Conservation (phyloP, 1,140 invertebrate species). For the Parasteatoda tepidariorum region DNA sequence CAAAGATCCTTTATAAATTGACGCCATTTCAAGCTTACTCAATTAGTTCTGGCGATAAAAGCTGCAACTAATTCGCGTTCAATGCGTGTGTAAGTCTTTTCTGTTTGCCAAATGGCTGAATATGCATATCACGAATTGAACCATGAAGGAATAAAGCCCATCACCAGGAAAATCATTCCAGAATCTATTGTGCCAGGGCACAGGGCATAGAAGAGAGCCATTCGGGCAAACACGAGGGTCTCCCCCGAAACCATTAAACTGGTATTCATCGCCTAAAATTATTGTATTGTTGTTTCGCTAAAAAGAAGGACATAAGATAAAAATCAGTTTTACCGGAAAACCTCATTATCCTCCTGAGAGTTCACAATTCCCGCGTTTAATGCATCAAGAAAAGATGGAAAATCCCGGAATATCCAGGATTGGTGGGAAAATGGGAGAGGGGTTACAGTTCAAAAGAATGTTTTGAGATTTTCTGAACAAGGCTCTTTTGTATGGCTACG, state of each 20-base stretch:
- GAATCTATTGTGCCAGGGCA: conserved; percentile 4
- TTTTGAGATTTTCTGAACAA: conserved; percentile 15
- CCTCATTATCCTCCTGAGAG: conserved; percentile 20
- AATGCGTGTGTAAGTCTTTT: background rate
- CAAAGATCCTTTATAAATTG: too few relatives aligned
- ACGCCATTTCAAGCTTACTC: too few relatives aligned
- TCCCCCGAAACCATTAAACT: conserved; percentile 2
- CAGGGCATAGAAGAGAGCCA: background rate
- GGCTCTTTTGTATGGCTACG: background rate
- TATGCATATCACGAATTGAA: background rate
- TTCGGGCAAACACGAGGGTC: background rate
- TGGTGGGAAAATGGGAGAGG: background rate
- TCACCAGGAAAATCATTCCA: background rate
- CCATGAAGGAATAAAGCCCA: background rate
- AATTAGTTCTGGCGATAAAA: too few relatives aligned
- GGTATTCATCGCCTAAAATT: conserved; percentile 35
- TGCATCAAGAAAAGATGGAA: conserved; percentile 10
- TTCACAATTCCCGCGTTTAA: background rate
- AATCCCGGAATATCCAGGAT: background rate
- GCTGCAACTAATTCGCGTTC: too few relatives aligned
- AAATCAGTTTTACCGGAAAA: conserved; percentile 30
- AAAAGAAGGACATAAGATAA: conserved; percentile 1
- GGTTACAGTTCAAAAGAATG: conserved; percentile 9
- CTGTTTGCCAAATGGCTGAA: background rate
- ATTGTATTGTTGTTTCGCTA: background rate